A percentile compares a stretch with the other conserved stretches of the same genome.
Conservation (phyloP, 2,888 invertebrate genomes). For the Clunio marinus region DNA sequence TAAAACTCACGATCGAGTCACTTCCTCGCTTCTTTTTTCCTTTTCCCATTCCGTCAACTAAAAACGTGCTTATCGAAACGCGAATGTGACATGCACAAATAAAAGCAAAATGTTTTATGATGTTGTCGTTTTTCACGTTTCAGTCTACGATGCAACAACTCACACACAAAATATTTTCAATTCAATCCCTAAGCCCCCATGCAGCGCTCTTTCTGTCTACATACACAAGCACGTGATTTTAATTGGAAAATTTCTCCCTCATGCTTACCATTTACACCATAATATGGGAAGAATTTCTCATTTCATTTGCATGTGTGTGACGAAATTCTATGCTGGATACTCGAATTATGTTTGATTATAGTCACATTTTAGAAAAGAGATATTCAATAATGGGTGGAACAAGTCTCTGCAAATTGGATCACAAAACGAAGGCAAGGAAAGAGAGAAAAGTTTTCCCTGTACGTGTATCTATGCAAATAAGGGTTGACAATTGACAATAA, state of each 20-base stretch:
- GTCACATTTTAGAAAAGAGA: not conserved
- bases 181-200: not conserved
- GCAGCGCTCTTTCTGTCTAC: not conserved
- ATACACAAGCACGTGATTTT: not conserved
- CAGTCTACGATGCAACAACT: not conserved
- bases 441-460: not conserved
- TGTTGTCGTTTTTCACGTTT: not conserved
- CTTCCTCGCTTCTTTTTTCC: not conserved
- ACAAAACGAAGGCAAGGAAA: not conserved
- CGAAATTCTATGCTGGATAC: not conserved
- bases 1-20: no score
- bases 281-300: not conserved
- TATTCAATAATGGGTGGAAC: no score
- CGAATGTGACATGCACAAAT: constrained; percentile 8
- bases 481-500: constrained; percentile 30
- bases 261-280: not conserved
- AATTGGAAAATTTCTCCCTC: constrained; percentile 16
- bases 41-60: not conserved
- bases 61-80: constrained; percentile 14
- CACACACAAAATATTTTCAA: not conserved
- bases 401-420: not conserved
- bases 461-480: constrained; percentile 10
- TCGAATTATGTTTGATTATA: not conserved
- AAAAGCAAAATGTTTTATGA: not conserved
- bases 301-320: not conserved